phyloP scores from a whole-genome alignment of 2,888 invertebrate genomes.

The Polydrusus tereticollis region DNA sequence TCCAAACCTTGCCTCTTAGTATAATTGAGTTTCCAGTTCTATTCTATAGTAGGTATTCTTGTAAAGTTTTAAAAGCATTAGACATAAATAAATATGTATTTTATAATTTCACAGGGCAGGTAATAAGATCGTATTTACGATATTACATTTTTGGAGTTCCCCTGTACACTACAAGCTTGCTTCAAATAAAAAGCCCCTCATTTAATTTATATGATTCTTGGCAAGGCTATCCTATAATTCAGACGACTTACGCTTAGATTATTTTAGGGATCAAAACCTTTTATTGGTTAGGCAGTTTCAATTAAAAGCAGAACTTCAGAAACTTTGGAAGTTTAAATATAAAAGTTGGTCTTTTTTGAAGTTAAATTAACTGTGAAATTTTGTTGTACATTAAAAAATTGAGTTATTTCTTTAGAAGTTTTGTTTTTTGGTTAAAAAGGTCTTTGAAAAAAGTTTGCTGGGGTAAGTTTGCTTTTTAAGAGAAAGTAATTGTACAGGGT shows the following conservation, averaged over 20 bases:
- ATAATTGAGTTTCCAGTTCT: too few relatives aligned
- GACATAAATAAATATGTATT: too few relatives aligned
- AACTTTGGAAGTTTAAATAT: conserved; percentile 12
- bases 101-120: too few relatives aligned
- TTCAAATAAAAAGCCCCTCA: background rate
- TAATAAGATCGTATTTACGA: too few relatives aligned
- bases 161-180: too few relatives aligned
- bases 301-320: conserved; percentile 26
- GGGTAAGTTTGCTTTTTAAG: background rate
- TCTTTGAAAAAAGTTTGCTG: background rate
- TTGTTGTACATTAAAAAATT: background rate
- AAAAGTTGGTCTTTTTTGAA: conserved; percentile 15
- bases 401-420: background rate
- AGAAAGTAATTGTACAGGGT: background rate
- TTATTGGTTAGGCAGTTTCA: conserved; percentile 18
- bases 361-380: conserved; percentile 8
- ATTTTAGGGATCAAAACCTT: background rate
- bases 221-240: background rate
- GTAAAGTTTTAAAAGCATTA: too few relatives aligned
- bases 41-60: too few relatives aligned
- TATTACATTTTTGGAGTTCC: too few relatives aligned
- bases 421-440: background rate
- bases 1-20: too few relatives aligned
- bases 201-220: background rate
- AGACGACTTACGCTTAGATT: background rate